These are phyloP conservation scores for Atherix ibis DNA, from an alignment of 2,888 invertebrate genomes.

Conservation along the genomic window DNA sequence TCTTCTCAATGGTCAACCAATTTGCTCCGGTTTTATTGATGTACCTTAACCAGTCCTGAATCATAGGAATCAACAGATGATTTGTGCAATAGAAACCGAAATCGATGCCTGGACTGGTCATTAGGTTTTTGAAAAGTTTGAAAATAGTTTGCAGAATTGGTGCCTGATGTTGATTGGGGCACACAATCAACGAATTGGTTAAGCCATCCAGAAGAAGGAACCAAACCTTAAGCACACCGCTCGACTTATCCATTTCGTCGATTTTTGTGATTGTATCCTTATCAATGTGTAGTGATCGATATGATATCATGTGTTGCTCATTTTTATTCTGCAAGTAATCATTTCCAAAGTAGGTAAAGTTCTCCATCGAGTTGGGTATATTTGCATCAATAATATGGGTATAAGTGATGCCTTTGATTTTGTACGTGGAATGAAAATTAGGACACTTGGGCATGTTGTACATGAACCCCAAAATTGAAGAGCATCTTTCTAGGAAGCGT, in stretches of 20 bases:
- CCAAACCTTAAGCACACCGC: constrained; percentile 80
- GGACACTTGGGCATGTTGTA: constrained; percentile 91
- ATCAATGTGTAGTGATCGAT: constrained; percentile 31
- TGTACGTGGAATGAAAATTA: constrained; percentile 76
- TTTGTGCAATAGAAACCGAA: constrained; percentile 88
- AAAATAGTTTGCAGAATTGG: constrained; percentile 77
- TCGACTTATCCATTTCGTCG: constrained; percentile 53
- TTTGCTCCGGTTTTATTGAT: constrained; percentile 52
- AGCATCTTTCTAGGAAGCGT: constrained; percentile 71
- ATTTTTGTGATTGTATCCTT: constrained; percentile 33
- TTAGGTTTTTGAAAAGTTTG: constrained; percentile 60
- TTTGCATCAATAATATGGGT: constrained; percentile 69
- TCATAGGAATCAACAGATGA: constrained; percentile 76
- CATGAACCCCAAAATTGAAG: constrained; percentile 78
- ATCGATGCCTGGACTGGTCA: constrained; percentile 67
- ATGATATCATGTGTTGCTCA: constrained; percentile 42
- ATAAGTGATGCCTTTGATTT: constrained; percentile 60
- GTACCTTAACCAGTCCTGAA: constrained; percentile 83
- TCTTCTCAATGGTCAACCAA: constrained; percentile 65
- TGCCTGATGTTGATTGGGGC: constrained; percentile 77
- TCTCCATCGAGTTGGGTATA: constrained; percentile 56
- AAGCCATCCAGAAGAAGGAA: constrained; percentile 77
- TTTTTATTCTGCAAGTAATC: constrained; percentile 45
- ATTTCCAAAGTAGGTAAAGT: constrained; percentile 50
- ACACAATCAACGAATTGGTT: constrained; percentile 63